These are phyloP conservation scores for Agrochola macilenta DNA, from an alignment of 2,888 invertebrate species.

Conservation along the genomic window DNA sequence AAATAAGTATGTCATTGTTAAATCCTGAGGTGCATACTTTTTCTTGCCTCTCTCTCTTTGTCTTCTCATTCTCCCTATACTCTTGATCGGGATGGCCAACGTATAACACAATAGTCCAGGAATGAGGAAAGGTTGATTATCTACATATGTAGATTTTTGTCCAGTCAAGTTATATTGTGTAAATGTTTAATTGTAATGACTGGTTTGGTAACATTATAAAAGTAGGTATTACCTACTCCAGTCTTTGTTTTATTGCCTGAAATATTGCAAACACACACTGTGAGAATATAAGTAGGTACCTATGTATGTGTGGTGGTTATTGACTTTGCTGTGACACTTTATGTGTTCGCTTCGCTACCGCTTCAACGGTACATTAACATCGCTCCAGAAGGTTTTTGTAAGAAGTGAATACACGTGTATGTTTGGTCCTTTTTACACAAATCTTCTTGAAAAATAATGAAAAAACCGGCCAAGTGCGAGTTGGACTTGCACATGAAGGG, in stretches of 20 bases:
- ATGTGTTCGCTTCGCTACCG: background rate
- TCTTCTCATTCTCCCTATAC: background rate
- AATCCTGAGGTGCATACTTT: background rate
- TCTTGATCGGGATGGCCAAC: too few relatives aligned
- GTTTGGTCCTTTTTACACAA: background rate
- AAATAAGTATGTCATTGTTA: too few relatives aligned
- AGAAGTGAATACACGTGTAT: too few relatives aligned
- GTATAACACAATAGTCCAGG: background rate
- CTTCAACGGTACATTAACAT: background rate
- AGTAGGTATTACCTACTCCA: background rate
- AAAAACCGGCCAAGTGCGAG: too few relatives aligned
- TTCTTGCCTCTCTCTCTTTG: too few relatives aligned
- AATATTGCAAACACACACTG: background rate
- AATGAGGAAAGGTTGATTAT: background rate
- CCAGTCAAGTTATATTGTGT: background rate
- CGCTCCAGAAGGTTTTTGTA: too few relatives aligned
- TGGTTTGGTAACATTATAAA: background rate
- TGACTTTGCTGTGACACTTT: background rate
- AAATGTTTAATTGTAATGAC: too few relatives aligned
- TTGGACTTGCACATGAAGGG: too few relatives aligned
- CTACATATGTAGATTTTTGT: too few relatives aligned
- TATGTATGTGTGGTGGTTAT: conserved; percentile 9
- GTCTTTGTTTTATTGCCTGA: background rate
- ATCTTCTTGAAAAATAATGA: background rate
- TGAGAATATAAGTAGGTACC: background rate